Evolutionary conservation across 2,113 vertebrate species (phyloP), one percentile per base, ranked within the genome.

Genomic region (Leuciscus idus): DNA sequence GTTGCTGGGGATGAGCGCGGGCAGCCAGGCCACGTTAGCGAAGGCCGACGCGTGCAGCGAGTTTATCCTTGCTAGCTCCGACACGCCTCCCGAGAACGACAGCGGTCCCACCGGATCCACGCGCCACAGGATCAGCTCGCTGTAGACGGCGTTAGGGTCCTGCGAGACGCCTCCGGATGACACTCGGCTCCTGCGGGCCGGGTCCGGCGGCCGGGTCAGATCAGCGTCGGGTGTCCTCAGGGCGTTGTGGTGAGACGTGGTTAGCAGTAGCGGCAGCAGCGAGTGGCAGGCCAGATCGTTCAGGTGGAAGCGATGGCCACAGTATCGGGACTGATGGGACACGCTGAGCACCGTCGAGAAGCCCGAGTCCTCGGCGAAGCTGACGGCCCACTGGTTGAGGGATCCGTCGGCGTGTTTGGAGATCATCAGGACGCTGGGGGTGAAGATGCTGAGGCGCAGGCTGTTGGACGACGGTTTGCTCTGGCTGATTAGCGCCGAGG

Each of bases 221-320:
- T 90, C 90, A 85, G 30, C 85, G 83, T 96, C 96, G 19, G 97
- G 96, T 9, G 96, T 95, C 85, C 94, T 94, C 87, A 97, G 90
- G 90, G 97, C 96, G 79, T 99, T 99, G 94, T 99, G 98, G 92
- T 99, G 98, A 2, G 98, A 99, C 0, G 98, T 99, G 91, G 98
- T 99, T 86, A 99, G 95, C 61, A 99, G 93, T 84, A 99, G 95
- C 4, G 98, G 98, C 87, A 99, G 96, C 43, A 98, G 93, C 39
- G 98, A 98, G 90, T 99, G 98, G 92, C 98, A 99, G 91, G 98
- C 98, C 91, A 99, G 94, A 88, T 98, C 97, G 48, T 98, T 99
- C 86, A 99, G 97, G 95, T 99, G 98, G 94, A 99, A 99, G 87
- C 98, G 98, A 92, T 99, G 98, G 76, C 98, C 98, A 90, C 98